A percentile compares a stretch with the other conserved stretches of the same genome.
Evolutionary conservation across 2,113 vertebrate genomes (phyloP).

Genomic region (Hiodon alosoides): DNA sequence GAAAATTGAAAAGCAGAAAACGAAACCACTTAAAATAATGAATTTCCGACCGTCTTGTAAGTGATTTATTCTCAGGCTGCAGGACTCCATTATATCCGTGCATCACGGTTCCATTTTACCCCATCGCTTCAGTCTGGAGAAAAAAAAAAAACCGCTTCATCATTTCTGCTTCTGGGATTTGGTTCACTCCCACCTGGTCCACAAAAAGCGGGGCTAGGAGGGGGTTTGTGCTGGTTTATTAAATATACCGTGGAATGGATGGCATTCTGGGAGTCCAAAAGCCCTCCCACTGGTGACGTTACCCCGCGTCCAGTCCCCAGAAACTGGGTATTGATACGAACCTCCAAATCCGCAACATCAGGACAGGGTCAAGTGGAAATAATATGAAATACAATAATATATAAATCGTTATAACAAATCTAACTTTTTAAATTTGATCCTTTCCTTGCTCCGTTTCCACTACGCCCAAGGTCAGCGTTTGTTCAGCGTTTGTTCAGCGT

Average conservation of each 20-base stretch:
- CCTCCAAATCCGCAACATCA: not conserved
- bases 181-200: not conserved
- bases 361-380: not conserved
- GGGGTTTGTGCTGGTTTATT: not conserved
- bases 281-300: not conserved
- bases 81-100: conserved; percentile 19
- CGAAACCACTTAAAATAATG: conserved; percentile 39
- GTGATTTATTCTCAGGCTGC: conserved; percentile 15
- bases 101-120: not conserved
- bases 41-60: conserved; percentile 20
- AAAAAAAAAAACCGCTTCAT: not conserved
- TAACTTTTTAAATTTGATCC: not conserved
- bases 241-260: not conserved
- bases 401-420: not conserved
- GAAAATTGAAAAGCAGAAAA: conserved; percentile 20
- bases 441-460: not conserved
- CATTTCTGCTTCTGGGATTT: not conserved
- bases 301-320: not conserved
- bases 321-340: not conserved
- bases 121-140: not conserved
- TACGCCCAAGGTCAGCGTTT: not conserved
- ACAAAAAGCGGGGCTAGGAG: not conserved
- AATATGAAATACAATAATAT: not conserved
- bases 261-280: not conserved
- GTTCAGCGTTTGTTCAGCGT: no score